Conservation (phyloP, 2,113 vertebrate genomes). For the Nicator chloris region DNA sequence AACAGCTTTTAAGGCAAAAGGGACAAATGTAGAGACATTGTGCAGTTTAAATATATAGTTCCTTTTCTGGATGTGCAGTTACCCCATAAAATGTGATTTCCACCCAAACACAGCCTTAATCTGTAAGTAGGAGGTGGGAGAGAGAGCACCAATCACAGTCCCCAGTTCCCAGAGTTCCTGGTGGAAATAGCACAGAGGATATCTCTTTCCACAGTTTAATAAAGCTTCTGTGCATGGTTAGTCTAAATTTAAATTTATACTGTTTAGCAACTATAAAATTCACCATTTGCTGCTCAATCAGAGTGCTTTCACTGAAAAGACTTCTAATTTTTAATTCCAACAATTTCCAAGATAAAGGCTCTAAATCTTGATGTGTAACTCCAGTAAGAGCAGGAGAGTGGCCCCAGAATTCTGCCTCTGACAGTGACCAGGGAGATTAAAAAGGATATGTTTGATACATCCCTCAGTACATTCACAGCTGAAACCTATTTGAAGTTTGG, state of each 20-base stretch:
- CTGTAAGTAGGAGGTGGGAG: background rate
- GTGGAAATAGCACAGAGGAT: background rate
- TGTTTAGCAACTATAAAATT: background rate
- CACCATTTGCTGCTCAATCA: background rate
- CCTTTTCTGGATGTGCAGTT: background rate
- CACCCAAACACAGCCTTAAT: background rate
- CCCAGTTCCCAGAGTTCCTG: background rate
- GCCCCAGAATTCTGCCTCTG: background rate
- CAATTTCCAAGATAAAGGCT: background rate
- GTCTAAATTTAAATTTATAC: background rate
- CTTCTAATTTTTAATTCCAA: background rate
- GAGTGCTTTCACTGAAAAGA: background rate
- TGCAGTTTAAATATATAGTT: background rate
- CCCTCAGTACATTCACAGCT: background rate
- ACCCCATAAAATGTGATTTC: background rate
- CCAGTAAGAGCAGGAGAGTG: background rate
- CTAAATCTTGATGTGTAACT: background rate
- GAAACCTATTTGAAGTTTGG: background rate
- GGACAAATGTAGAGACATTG: background rate
- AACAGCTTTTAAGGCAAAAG: background rate
- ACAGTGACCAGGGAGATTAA: background rate
- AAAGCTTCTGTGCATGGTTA: background rate
- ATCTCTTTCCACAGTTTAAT: background rate
- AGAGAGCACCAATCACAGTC: too few relatives aligned
- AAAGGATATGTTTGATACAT: background rate